Base-by-base conservation (phyloP, 2,113 vertebrate species). In the Trogon melanurus region DNA sequence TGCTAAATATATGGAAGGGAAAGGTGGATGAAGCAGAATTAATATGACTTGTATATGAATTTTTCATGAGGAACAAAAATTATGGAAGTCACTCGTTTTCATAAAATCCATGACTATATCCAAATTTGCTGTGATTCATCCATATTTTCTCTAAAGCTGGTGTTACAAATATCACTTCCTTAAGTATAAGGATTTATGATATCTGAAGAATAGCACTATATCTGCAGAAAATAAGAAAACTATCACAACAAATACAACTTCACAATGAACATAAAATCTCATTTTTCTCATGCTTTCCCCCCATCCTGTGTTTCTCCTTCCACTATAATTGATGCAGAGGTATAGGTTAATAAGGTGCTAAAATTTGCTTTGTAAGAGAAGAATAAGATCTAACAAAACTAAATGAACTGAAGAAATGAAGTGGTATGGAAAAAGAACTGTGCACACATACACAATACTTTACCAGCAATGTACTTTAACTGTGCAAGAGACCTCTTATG, bases 41-140 rank as follows among this genome's bases (percentile, higher is more conserved):
- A 95, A 74, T 93, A 75, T 71, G 70, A 72, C 17, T 81, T 75
- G 16, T 20, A 71, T 47, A 75, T 81, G 48, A 95, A 79, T 87
- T 94, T 93, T 91, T 85, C 70, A 89, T 72, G 23, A 93, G 51
- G 14, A 91, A 34, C 7, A 85, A 84, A 90, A 92, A 74, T 88
- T 71, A 74, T 84, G 34, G 21, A 92, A 88, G 45, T 82, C 22
- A 17, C 41, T 66, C 1, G 2, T 85, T 89, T 93, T 94, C 57
- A 93, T 70, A 70, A 91, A 88, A 89, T 92, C 58, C 58, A 65
- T 25, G 0, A 38, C n/a, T 71, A 57, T 80, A 89, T 61, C 70
- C 34, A 87, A 81, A 91, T 72, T 81, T 91, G 14, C 30, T 73
- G 44, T 60, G 30, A 78, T 80, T 88, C 60, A 70, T 34, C 58